Percentiles rank a stretch among this genome's conserved stretches.
phyloP scores from a whole-genome alignment of 2,888 invertebrate species.

The Eupithecia exiguata region DNA sequence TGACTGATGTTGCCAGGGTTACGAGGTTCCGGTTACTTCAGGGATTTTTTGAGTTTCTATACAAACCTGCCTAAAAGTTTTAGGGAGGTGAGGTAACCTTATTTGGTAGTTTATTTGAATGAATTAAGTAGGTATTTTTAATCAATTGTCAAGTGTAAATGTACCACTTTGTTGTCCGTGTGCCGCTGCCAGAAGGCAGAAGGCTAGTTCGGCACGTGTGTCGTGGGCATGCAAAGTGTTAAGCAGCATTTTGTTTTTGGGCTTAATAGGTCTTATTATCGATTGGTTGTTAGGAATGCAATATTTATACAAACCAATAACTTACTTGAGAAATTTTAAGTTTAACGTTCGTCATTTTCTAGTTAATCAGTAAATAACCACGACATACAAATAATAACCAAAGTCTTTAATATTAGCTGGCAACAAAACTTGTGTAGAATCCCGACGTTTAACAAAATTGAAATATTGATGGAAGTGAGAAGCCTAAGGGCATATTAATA shows the following conservation, averaged over 20 bases:
- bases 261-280: neutral
- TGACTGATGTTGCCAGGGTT: conserved; percentile 43
- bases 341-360: neutral
- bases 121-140: neutral
- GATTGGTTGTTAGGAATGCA: too few species aligned
- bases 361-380: neutral
- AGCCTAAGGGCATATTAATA: conserved; percentile 68
- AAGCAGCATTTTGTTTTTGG: neutral
- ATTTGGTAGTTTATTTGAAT: too few species aligned
- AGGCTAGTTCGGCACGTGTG: too few species aligned
- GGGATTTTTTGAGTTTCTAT: neutral
- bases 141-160: neutral
- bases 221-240: neutral
- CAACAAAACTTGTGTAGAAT: conserved; percentile 12
- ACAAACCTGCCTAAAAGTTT: neutral
- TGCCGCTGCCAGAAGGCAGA: too few species aligned
- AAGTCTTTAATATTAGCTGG: conserved; percentile 3
- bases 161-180: too few species aligned
- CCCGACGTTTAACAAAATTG: conserved; percentile 68
- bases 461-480: conserved; percentile 73
- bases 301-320: neutral
- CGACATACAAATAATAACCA: neutral
- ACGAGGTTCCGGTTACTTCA: neutral
- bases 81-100: too few species aligned
- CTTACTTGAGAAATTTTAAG: too few species aligned